Evolutionary conservation across 1,140 invertebrate genomes (phyloP), one percentile per base, ranked within the genome.

Genomic region (Ganaspis sp.): DNA sequence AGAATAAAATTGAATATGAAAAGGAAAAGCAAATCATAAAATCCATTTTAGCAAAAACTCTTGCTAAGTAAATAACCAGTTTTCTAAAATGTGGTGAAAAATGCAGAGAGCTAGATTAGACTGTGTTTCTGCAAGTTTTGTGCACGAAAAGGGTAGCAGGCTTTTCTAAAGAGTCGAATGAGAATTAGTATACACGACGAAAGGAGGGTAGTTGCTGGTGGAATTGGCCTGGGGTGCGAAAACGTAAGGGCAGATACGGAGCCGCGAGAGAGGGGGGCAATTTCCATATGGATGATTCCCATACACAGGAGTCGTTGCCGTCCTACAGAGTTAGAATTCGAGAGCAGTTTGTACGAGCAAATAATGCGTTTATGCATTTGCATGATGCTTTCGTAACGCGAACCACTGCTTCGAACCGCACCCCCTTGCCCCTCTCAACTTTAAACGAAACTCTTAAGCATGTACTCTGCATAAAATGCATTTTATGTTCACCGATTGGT

Each of bases 291-390:
- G 81, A 81, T 83, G 78, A 78, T 83, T 80, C 81, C 75, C 74
- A 73, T 45, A 72, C 77, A 75, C 74, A 73, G 75, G 58, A 54
- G 72, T 70, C 21, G 23, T n/a, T 21, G 21, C 37, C 54, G 72
- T 74, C 74, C 26, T 26, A 15, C 54, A 15, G 29, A 29, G 42
- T 58, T 73, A 40, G 77, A 79, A 83, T 81, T 83, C 73, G 72
- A 79, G 76, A 37, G 76, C 76, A 83, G 72, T 80, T 70, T 76
- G 76, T 81, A 84, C 74, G 82, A 83, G 78, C 84, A 85, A 87
- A 85, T 87, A 85, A 87, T 85, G 86, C 81, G 82, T 87, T 87
- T 86, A 87, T 84, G 85, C 85, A 84, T 87, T 86, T 84, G 81
- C 82, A 80, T 80, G 79, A 84, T 83, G 83, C 79, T 81, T 83